These are phyloP conservation scores for Tridacna crocea DNA, from an alignment of 2,888 invertebrate species.

Conservation along the genomic window DNA sequence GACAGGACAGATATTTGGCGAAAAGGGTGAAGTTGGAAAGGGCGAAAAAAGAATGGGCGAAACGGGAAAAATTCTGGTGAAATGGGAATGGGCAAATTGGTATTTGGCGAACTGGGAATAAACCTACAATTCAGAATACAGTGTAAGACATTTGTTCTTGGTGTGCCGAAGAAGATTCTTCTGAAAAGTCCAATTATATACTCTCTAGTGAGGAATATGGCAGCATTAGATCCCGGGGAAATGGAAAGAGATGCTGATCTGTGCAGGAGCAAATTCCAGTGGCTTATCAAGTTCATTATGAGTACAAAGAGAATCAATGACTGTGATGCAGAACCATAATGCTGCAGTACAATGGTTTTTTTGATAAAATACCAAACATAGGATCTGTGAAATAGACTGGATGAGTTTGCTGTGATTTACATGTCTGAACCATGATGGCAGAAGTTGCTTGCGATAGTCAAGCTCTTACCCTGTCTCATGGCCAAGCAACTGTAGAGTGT, in stretches of 20 bases:
- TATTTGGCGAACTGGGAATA: no score
- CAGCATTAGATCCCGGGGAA: slow-evolving; percentile 17
- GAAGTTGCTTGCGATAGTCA: slow-evolving; percentile 26
- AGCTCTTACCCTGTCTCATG: slow-evolving; percentile 46
- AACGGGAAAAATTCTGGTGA: no score
- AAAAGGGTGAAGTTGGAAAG: no score
- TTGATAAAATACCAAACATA: slow-evolving; percentile 24
- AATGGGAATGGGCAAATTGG: no score
- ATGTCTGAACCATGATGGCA: slow-evolving; percentile 12
- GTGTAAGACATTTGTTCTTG: slow-evolving; percentile 32
- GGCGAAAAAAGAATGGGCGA: no score
- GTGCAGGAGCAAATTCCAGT: slow-evolving; percentile 23
- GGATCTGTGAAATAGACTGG: slow-evolving; percentile 24
- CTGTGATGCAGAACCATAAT: slow-evolving; percentile 25
- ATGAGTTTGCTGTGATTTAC: slow-evolving; percentile 19
- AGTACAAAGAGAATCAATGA: slow-evolving; percentile 22
- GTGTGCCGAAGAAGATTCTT: slow-evolving; percentile 33
- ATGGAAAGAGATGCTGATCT: slow-evolving; percentile 20
- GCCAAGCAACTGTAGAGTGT: slow-evolving; percentile 44
- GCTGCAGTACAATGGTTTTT: slow-evolving; percentile 25
- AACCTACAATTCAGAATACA: slow-evolving; percentile 46
- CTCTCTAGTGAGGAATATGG: slow-evolving; percentile 21
- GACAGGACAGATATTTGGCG: no score
- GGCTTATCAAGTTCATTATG: slow-evolving; percentile 23
- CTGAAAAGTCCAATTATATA: slow-evolving; percentile 32